A percentile compares a stretch with the other conserved stretches of the same genome.
These are phyloP conservation scores for Leptodactylus fuscus DNA, from an alignment of 2,113 vertebrate species.

Conservation along the genomic window DNA sequence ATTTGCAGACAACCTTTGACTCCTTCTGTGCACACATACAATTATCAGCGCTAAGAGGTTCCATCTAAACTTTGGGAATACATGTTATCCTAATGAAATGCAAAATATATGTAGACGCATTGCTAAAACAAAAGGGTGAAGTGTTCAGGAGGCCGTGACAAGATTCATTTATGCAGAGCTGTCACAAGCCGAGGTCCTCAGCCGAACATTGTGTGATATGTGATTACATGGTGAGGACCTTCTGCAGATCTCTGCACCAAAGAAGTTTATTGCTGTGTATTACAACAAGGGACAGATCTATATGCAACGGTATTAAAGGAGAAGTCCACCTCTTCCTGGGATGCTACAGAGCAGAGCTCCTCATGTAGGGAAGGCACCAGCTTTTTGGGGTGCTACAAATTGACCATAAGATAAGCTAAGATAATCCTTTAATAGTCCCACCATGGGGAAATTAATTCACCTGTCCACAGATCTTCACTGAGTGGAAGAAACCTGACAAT, in stretches of 20 bases:
- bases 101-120: constrained; percentile 32
- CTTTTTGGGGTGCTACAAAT: not conserved
- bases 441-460: too few species aligned
- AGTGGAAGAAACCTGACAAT: too few species aligned
- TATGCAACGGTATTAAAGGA: not conserved
- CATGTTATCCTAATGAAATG: constrained; percentile 36
- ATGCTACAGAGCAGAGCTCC: too few species aligned
- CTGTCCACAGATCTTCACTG: too few species aligned
- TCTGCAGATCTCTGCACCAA: not conserved
- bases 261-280: not conserved
- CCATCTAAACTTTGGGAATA: constrained; percentile 10
- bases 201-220: not conserved
- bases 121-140: constrained; percentile 35
- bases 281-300: not conserved
- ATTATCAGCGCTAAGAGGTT: constrained; percentile 37
- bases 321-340: too few species aligned
- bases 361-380: not conserved
- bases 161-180: constrained; percentile 40
- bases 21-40: not conserved
- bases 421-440: too few species aligned
- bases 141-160: not conserved
- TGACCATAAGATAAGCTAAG: too few species aligned
- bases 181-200: constrained; percentile 4
- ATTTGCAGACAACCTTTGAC: constrained; percentile 29
- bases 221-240: constrained; percentile 4